Evolutionary conservation across 1,140 invertebrate genomes (phyloP), one percentile per base, ranked within the genome.

Genomic region (Lepidurus couesii): DNA sequence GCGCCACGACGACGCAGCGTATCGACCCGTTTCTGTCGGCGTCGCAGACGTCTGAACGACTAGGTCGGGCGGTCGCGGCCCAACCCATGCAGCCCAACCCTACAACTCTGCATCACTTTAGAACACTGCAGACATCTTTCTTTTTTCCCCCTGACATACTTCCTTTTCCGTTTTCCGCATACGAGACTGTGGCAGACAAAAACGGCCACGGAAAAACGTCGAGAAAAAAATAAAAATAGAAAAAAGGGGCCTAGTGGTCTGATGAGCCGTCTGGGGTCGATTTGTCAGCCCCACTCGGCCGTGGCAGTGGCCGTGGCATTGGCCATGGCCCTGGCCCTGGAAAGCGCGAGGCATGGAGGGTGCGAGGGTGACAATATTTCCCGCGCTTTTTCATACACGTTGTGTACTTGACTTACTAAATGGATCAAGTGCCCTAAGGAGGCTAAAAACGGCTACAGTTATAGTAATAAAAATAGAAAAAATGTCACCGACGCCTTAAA

Each of bases 41-140:
- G 53, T 65, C 53, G 53, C 53, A 65, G 53, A 65, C 53, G 53
- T 65, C 13, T 65, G 53, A 65, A 65, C 53, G 53, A 65, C 53
- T 13, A 65, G 53, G 53, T 65, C 53, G 53, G 21, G 21, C 16
- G 7, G 53, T 21, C 53, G 21, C 10, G 6, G 53, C 53, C 53
- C 53, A 65, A 65, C 53, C 53, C 53, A 65, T 21, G 53, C 16
- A 65, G 53, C 53, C 53, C 53, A 65, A 65, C 53, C 53, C 53
- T 65, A 65, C 53, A 65, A 65, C 53, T 21, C 53, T 65, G 53
- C 53, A 65, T 65, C 53, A 65, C 53, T 65, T 65, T 65, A 65
- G 7, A 65, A 65, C 53, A 65, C 53, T 65, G 53, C 53, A 65
- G 53, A 65, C 53, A 65, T 65, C 16, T 21, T 65, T 65, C 53